Percentiles rank a stretch among this genome's conserved stretches.
These are phyloP conservation scores for Megalonaias nervosa DNA, from an alignment of 1,140 invertebrate species.

Conservation along the genomic window DNA sequence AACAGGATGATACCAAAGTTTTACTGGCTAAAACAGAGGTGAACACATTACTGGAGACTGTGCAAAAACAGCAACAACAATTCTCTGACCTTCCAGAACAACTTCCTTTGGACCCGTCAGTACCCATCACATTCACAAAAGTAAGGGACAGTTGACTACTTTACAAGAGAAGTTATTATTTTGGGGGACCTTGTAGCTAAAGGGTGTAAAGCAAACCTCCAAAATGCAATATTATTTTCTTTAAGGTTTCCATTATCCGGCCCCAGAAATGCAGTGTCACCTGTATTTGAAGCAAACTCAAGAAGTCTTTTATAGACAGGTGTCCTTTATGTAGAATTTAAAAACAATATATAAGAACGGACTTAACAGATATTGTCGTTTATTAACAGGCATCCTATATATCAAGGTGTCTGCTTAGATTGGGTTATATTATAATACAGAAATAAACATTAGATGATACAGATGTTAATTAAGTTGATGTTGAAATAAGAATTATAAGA, in stretches of 20 bases:
- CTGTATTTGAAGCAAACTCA: too few relatives aligned
- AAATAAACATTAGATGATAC: too few relatives aligned
- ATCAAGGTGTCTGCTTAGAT: too few relatives aligned
- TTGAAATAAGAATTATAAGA: too few relatives aligned
- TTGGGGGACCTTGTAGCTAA: too few relatives aligned
- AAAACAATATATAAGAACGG: neutral
- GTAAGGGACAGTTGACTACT: constrained; percentile 57
- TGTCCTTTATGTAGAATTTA: too few relatives aligned
- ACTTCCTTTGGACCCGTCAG: constrained; percentile 75
- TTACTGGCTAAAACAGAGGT: constrained; percentile 74
- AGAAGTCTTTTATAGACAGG: too few relatives aligned
- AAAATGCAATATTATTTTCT: constrained; percentile 3
- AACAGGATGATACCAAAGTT: constrained; percentile 76
- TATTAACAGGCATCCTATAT: neutral
- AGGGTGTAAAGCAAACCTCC: too few relatives aligned
- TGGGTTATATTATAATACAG: too few relatives aligned
- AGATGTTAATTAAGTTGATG: too few relatives aligned
- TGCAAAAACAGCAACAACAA: constrained; percentile 78
- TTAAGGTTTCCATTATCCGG: neutral
- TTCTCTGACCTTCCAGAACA: constrained; percentile 77
- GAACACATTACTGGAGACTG: constrained; percentile 73
- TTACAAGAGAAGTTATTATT: too few relatives aligned
- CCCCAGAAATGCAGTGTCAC: too few relatives aligned
- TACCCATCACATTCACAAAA: constrained; percentile 79
- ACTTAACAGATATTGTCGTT: neutral